Conservation (phyloP, 2,888 invertebrate genomes). For the Aleiodes testaceus region DNA sequence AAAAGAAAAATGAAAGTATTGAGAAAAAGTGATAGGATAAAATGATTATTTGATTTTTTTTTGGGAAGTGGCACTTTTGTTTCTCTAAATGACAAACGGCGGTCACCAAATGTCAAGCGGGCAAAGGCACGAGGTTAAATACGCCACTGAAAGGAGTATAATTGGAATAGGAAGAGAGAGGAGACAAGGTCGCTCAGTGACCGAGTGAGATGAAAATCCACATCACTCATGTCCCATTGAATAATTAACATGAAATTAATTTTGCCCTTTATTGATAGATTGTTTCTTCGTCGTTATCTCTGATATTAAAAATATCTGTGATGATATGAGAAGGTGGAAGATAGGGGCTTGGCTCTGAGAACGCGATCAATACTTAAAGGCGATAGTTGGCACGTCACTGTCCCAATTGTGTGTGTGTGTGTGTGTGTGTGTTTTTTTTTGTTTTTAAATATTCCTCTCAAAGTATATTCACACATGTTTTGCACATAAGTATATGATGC, state of each 20-base stretch:
- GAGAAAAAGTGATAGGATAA: no score
- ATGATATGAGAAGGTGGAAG: neutral
- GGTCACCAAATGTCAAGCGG: slow-evolving; percentile 39
- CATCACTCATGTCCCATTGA: neutral
- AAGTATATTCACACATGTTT: neutral
- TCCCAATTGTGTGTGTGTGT: slow-evolving; percentile 54
- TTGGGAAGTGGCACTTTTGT: slow-evolving; percentile 3
- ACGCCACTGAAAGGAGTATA: slow-evolving; percentile 53
- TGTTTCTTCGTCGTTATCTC: neutral
- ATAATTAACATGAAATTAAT: neutral
- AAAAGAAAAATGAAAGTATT: no score
- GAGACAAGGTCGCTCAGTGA: slow-evolving; percentile 42
- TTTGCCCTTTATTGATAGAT: neutral
- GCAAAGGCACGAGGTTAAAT: slow-evolving; percentile 36
- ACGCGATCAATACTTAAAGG: slow-evolving; percentile 65
- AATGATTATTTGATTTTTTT: slow-evolving; percentile 3
- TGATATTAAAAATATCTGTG: neutral
- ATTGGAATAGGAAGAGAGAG: slow-evolving; percentile 62
- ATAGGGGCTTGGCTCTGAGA: slow-evolving; percentile 56
- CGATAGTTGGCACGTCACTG: slow-evolving; percentile 56
- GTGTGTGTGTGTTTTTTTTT: slow-evolving; percentile 6
- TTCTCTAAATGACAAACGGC: slow-evolving; percentile 4
- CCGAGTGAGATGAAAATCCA: slow-evolving; percentile 24
- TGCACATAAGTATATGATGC: no score
- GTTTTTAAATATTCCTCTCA: neutral